phyloP scores from a whole-genome alignment of 2,888 invertebrate genomes.

The Cephus pulcher region DNA sequence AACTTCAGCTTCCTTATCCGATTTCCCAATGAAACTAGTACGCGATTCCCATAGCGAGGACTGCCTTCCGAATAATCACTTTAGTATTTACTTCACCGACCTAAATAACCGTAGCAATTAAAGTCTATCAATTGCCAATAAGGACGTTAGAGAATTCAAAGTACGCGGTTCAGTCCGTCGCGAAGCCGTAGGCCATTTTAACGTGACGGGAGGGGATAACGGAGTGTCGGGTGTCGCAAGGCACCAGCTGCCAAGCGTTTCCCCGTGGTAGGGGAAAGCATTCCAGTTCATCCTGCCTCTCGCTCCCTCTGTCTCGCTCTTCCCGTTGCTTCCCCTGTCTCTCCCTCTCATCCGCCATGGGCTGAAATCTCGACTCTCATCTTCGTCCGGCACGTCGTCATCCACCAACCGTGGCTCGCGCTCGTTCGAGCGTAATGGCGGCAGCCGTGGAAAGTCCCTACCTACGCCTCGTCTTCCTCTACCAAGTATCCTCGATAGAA shows the following conservation, averaged over 20 bases:
- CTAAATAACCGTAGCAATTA: not conserved
- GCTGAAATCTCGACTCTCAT: slow-evolving; percentile 24
- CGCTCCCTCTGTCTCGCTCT: slow-evolving; percentile 21
- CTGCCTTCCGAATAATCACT: not conserved
- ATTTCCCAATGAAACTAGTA: not conserved
- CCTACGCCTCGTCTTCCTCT: not conserved
- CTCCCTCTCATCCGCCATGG: not conserved
- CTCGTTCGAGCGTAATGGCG: slow-evolving; percentile 60
- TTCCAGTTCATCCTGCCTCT: slow-evolving; percentile 7
- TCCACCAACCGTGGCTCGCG: slow-evolving; percentile 49
- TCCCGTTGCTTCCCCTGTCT: slow-evolving; percentile 9
- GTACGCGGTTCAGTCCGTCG: not conserved
- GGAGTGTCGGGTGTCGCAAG: slow-evolving; percentile 3
- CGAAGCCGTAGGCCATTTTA: not conserved
- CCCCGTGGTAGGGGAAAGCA: not conserved
- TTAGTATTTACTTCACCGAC: not conserved
- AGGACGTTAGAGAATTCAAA: not conserved
- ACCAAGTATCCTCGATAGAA: not conserved
- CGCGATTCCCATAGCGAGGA: not conserved
- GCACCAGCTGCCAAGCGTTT: slow-evolving; percentile 5
- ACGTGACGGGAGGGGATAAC: not conserved
- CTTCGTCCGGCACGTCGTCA: slow-evolving; percentile 42
- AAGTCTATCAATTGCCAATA: not conserved
- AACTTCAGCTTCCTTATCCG: not conserved
- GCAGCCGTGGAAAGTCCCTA: slow-evolving; percentile 13